Evolutionary conservation across 2,113 vertebrate species (phyloP), one percentile per base, ranked within the genome.

Genomic region (Antigone vipio): DNA sequence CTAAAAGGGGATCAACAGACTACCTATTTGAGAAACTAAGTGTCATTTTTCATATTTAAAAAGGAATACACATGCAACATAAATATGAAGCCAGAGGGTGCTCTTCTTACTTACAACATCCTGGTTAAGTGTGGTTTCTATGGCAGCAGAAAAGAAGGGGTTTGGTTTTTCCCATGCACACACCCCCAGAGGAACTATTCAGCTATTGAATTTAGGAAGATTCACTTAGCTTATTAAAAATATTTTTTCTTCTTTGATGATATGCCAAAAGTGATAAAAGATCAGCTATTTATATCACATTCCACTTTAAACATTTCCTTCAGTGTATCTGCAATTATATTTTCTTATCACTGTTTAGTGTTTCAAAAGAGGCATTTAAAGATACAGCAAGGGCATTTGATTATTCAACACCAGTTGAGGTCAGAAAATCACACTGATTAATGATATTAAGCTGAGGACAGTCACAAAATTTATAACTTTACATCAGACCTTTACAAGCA

Each of bases 101-200:
- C 27, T 95, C 63, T 81, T 96, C 96, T 95, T 94, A 91, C 96
- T 96, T 96, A 92, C 49, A 95, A 52, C 17, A 12, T 81, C 76
- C 83, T 97, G 67, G 63, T 85, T 95, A 93, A 95, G 53, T 38
- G 66, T 86, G 35, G 97, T 97, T 98, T 98, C 97, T 95, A 96
- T 88, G 74, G 94, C 76, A 98, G 95, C 95, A 96, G 68, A 50
- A 96, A 96, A 76, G 64, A 79, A 40, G 29, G 9, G 5, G 18
- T 45, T 67, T 75, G 13, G 29, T 63, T 76, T 89, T 62, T 45
- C 30, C 19, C 40, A 78, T 76, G 59, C 11, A 67, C 6, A 26
- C 26, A 8, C n/a, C 30, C 44, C 34, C 69, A 89, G 73, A 97
- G 24, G 53, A 95, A 63, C 35, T 96, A 72, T 59, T 95, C 85